Base-by-base conservation (phyloP, 2,888 invertebrate species). In the Stenodera caucasica region DNA sequence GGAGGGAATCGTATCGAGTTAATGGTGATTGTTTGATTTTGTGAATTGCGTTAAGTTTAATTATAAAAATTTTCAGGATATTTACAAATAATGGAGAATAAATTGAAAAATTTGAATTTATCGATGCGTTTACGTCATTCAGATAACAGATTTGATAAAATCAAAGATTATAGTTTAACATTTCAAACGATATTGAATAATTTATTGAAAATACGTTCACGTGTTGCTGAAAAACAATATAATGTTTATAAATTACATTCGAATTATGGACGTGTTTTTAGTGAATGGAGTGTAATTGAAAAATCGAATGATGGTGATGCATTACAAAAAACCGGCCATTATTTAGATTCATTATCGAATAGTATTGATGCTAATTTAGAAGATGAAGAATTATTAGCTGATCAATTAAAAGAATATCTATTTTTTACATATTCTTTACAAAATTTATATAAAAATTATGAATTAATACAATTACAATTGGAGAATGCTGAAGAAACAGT, bases 281-380 rank as follows among this genome's bases (percentile, higher is more conserved):
- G 91, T 70, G 92, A 93, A 77, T 93, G 92, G 92, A 91, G 92
- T 76, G 90, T 88, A 32, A 87, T 90, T 55, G 93, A 93, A 75
- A 89, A 87, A 69, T 40, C 40, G 4, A 40, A 89, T 61, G 91
- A 92, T 89, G 90, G 81, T 0, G 92, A 92, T 75, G 90, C 90
- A 0, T 75, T 93, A 54, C 91, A 90, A 71, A 86, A 85, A 75
- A 85, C 86, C 2, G 86, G 87, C 1, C 87, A 87, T 77, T 87
- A 86, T 73, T 83, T 87, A 68, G 87, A 81, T 67, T 80, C 81
- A 0, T 64, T 81, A 12, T 78, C 80, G 0, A 78, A 79, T 6
- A 59, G 61, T 49, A 73, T 77, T 49, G 77, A 75, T 58, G 65
- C 73, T 1, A 67, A 87, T 29, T 82, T 92, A 2, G 92, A 93